Base-by-base conservation (phyloP, 2,797 vertebrate genomes). In the Crocidura indochinensis region DNA sequence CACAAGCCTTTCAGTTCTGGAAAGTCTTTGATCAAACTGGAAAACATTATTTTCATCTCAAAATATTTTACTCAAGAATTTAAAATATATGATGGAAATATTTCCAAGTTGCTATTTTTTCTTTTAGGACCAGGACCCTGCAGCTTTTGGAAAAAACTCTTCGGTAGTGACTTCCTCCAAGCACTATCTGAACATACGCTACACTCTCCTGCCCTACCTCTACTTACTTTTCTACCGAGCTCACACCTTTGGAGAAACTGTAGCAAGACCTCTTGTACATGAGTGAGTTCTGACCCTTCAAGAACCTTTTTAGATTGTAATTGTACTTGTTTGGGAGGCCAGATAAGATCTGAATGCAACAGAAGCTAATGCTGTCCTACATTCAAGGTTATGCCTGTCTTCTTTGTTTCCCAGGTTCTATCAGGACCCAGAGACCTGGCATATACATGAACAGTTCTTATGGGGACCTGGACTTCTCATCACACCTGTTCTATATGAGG, bases 381-480 rank as follows among this genome's bases (percentile, higher is more conserved):
- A 2, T 0, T 24, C 26, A 10, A 24, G 20, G 44, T 17, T 60
- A 24, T 15, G 20, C 19, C 44, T 65, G 6, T 69, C 62, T 84
- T 92, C 29, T 82, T 0, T 67, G 2, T 78, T 12, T 90, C 77
- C 2, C 79, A 99, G 99, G 97, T 99, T 99, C 96, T 99, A 98
- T 95, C 95, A 97, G 67, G 99, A 99, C 92, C 86, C n/a, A 0
- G 10, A 3, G 10, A 99, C 99, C 0, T 99, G 99, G 99, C 56
- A 12, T 0, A 89, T 99, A 0, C 98, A 99, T 8, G 97, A 96
- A 4, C 99, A 99, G 97, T 99, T 99, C 96, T 97, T 99, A n/a
- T 99, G 99, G 99, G 99, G 99, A 68, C 98, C 99, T 84, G 96
- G 98, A 91, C 98, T 99, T 91, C 98, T 99, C 87, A 99, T 99